Evolutionary conservation across 2,113 vertebrate species (phyloP).

Genomic region (Syrmaticus mikado): DNA sequence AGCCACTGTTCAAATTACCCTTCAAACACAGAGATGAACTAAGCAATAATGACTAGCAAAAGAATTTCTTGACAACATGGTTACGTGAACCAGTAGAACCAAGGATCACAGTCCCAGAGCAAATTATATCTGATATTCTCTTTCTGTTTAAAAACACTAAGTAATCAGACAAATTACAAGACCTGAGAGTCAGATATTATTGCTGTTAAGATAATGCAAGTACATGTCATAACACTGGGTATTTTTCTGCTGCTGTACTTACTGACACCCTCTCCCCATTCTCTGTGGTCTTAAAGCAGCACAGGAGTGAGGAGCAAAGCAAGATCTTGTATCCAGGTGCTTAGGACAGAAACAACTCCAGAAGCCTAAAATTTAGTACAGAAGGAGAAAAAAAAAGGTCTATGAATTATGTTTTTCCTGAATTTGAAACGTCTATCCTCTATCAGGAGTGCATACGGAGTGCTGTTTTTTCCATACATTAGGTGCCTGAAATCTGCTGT

Average conservation of each 20-base stretch:
- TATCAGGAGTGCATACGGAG: not conserved
- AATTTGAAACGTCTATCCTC: not conserved
- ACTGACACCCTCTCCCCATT: not conserved
- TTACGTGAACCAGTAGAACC: not conserved
- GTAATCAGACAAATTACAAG: not conserved
- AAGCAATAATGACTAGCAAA: not conserved
- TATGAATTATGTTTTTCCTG: not conserved
- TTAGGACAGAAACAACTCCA: not conserved
- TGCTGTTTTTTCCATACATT: not conserved
- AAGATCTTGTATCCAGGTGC: not conserved
- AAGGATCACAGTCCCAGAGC: not conserved
- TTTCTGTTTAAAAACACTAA: not conserved
- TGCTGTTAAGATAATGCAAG: not conserved
- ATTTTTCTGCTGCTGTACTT: not conserved
- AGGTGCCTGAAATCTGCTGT: not conserved
- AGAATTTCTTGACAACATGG: not conserved
- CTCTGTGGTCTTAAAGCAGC: fast-evolving
- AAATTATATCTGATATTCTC: not conserved
- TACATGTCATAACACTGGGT: fast-evolving
- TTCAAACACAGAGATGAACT: not conserved
- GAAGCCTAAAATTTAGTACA: not conserved
- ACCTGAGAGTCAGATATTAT: not conserved
- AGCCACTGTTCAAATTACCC: not conserved
- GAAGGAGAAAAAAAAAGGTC: not conserved
- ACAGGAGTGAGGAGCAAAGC: not conserved